Conservation (phyloP, 2,888 invertebrate species). For the Acleris emargana region DNA sequence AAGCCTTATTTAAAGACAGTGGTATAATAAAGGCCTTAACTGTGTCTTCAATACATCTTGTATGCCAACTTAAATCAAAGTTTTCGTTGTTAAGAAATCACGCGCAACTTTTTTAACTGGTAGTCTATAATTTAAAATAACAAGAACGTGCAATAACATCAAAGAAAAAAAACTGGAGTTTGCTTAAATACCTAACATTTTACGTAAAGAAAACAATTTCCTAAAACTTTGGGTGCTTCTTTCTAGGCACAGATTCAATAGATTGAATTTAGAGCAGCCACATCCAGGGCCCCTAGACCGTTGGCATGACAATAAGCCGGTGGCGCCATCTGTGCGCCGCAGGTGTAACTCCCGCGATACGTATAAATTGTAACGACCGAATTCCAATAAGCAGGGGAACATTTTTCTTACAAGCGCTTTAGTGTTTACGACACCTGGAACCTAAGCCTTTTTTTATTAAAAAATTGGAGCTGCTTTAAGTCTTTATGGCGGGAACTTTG, state of each 20-base stretch:
- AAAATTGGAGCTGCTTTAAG: background rate
- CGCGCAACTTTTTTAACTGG: no score
- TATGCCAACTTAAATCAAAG: no score
- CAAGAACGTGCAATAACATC: no score
- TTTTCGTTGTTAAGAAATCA: no score
- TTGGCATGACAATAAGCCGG: slow-evolving; percentile 31
- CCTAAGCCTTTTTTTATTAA: background rate
- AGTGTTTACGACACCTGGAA: slow-evolving; percentile 19
- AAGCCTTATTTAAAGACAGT: no score
- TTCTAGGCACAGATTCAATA: background rate
- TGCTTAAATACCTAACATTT: no score
- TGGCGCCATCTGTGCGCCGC: slow-evolving; percentile 32
- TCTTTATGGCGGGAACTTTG: slow-evolving; percentile 1
- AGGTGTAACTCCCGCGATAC: slow-evolving; percentile 28
- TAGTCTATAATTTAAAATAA: no score
- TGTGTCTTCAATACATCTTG: no score
- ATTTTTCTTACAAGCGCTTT: slow-evolving; percentile 29
- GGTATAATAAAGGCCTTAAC: no score
- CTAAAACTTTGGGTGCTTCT: no score
- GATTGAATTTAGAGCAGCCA: slow-evolving; percentile 1
- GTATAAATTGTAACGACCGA: slow-evolving; percentile 36
- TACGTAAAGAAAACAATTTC: no score
- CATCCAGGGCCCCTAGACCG: slow-evolving; percentile 18
- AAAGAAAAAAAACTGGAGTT: no score
- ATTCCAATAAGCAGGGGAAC: slow-evolving; percentile 35